Conservation (phyloP, 2,797 vertebrate species). For the Thalassophryne amazonica region DNA sequence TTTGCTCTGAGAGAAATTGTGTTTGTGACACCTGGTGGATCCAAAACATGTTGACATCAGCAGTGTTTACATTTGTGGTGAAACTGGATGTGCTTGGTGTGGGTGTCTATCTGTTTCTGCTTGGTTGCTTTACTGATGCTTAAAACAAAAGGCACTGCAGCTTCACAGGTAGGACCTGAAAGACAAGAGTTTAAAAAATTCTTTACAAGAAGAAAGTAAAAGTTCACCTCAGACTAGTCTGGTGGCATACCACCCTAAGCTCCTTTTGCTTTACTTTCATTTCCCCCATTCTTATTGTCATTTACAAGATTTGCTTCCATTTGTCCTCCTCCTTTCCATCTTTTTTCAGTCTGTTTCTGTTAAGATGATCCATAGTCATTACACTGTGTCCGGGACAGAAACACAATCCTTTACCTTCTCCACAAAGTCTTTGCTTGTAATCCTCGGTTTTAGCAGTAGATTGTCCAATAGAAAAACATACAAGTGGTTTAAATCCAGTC, state of each 20-base stretch:
- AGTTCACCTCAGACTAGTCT: slow-evolving; percentile 14
- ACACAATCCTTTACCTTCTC: not conserved
- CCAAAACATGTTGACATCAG: too few relatives aligned
- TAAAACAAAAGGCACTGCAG: slow-evolving; percentile 37
- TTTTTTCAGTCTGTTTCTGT: slow-evolving; percentile 4
- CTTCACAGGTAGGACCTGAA: slow-evolving; percentile 60
- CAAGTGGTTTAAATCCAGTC: slow-evolving; percentile 57
- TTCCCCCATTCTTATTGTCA: slow-evolving; percentile 10
- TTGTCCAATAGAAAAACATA: slow-evolving; percentile 13
- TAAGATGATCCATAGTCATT: slow-evolving; percentile 13
- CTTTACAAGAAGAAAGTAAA: slow-evolving; percentile 2
- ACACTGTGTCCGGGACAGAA: slow-evolving; percentile 18
- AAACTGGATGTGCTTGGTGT: too few relatives aligned
- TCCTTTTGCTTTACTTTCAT: slow-evolving; percentile 12
- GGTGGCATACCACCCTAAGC: slow-evolving; percentile 32
- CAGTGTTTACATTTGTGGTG: too few relatives aligned
- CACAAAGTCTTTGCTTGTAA: slow-evolving; percentile 18
- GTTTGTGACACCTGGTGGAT: too few relatives aligned
- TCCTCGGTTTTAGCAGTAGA: slow-evolving; percentile 32
- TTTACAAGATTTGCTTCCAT: slow-evolving; percentile 23
- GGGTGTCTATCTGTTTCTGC: not conserved
- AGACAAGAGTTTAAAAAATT: slow-evolving; percentile 24
- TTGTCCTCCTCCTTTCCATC: slow-evolving; percentile 12
- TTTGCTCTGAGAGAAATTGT: too few relatives aligned
- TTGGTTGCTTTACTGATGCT: slow-evolving; percentile 6